These are phyloP conservation scores for Aleadryas rufinucha DNA, from an alignment of 2,113 vertebrate species.

Conservation along the genomic window DNA sequence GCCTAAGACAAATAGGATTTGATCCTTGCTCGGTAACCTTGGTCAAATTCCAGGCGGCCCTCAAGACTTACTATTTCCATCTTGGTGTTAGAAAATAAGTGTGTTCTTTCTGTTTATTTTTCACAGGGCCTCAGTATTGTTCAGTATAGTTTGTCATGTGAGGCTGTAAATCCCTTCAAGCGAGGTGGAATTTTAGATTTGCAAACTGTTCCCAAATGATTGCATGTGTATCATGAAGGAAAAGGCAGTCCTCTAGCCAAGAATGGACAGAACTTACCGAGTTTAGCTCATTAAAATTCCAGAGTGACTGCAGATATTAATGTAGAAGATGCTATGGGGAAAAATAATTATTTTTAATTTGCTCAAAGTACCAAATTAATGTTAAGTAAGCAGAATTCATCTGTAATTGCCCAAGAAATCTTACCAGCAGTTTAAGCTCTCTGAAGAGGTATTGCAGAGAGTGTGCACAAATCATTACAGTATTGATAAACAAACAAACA, in stretches of 20 bases:
- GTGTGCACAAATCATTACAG: not conserved
- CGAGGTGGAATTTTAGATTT: slow-evolving; percentile 27
- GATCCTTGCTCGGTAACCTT: slow-evolving; percentile 46
- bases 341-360: slow-evolving; percentile 48
- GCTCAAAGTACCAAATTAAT: slow-evolving; percentile 11
- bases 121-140: slow-evolving; percentile 20
- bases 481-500: not conserved
- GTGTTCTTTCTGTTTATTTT: slow-evolving; percentile 31
- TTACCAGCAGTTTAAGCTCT: not conserved
- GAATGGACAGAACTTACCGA: not conserved
- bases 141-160: slow-evolving; percentile 8
- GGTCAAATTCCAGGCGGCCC: slow-evolving; percentile 38
- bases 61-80: slow-evolving; percentile 27
- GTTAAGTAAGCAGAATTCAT: slow-evolving; percentile 20
- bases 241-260: not conserved
- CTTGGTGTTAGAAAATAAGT: slow-evolving; percentile 34
- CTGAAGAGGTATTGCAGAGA: slow-evolving; percentile 13
- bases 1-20: slow-evolving; percentile 49
- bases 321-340: slow-evolving; percentile 1
- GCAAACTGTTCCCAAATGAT: not conserved
- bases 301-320: not conserved
- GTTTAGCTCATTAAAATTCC: slow-evolving; percentile 40
- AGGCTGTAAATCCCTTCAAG: slow-evolving; percentile 31
- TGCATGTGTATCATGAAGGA: not conserved
- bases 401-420: slow-evolving; percentile 1